phyloP scores from a whole-genome alignment of 1,140 invertebrate genomes.

The Anadara kagoshimensis region DNA sequence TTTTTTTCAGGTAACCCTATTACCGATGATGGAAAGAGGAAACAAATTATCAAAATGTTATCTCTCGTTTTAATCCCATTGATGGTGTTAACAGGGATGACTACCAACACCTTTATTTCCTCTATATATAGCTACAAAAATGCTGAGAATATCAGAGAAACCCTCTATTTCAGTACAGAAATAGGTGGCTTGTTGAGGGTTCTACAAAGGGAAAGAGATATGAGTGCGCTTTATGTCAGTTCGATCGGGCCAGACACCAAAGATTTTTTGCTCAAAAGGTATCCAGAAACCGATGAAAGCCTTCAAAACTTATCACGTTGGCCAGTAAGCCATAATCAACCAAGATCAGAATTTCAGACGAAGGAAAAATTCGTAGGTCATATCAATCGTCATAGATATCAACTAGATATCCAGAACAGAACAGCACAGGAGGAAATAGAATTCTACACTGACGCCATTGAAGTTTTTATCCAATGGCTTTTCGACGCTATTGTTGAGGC shows the following conservation, averaged over 20 bases:
- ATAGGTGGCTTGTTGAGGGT: slow-evolving; percentile 43
- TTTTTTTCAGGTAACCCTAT: slow-evolving; percentile 41
- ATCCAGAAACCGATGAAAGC: slow-evolving; percentile 43
- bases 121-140: slow-evolving; percentile 38
- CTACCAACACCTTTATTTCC: slow-evolving; percentile 37
- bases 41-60: slow-evolving; percentile 45
- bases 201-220: slow-evolving; percentile 52
- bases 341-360: slow-evolving; percentile 36
- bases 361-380: slow-evolving; percentile 44
- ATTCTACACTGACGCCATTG: slow-evolving; percentile 46
- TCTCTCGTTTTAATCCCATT: slow-evolving; percentile 43
- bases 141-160: slow-evolving; percentile 30
- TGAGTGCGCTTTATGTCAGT: slow-evolving; percentile 51
- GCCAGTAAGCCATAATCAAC: slow-evolving; percentile 22
- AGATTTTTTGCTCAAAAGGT: slow-evolving; percentile 41
- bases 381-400: slow-evolving; percentile 47
- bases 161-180: slow-evolving; percentile 34
- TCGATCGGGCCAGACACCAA: slow-evolving; percentile 45
- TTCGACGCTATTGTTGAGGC: slow-evolving; percentile 48
- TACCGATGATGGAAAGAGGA: slow-evolving; percentile 37
- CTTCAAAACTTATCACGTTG: slow-evolving; percentile 43
- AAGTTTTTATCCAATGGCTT: slow-evolving; percentile 48
- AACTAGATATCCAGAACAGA: slow-evolving; percentile 38
- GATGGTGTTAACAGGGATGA: slow-evolving; percentile 38
- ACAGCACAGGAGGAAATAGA: slow-evolving; percentile 40